Conservation (phyloP, 2,888 invertebrate genomes). For the Hydraecia micacea region DNA sequence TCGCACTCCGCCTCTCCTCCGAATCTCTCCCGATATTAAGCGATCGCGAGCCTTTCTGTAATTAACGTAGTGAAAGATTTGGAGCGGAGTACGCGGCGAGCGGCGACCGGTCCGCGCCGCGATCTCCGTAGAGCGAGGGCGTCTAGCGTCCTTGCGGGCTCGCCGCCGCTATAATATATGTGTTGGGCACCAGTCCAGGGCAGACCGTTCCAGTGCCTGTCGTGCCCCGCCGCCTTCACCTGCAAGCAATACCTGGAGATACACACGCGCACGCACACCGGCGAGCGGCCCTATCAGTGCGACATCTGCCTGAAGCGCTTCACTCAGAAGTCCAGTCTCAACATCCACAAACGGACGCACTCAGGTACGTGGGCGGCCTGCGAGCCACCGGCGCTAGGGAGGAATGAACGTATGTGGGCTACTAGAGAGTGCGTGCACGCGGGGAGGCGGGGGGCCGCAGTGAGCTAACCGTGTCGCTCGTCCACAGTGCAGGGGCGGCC, state of each 20-base stretch:
- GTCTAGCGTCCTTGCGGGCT: slow-evolving; percentile 86
- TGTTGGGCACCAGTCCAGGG: slow-evolving; percentile 91
- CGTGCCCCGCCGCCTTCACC: slow-evolving; percentile 90
- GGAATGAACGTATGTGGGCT: slow-evolving; percentile 78
- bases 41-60: slow-evolving; percentile 45
- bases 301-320: slow-evolving; percentile 95
- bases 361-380: slow-evolving; percentile 88
- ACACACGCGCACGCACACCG: slow-evolving; percentile 91
- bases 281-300: slow-evolving; percentile 92
- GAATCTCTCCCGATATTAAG: slow-evolving; percentile 71
- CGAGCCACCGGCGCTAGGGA: slow-evolving; percentile 68
- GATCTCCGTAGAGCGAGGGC: slow-evolving; percentile 86
- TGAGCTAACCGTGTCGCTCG: slow-evolving; percentile 71
- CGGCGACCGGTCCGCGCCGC: slow-evolving; percentile 89
- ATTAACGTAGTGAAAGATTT: slow-evolving; percentile 71
- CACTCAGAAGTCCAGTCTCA: slow-evolving; percentile 95
- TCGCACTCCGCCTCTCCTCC: slow-evolving; percentile 76
- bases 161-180: slow-evolving; percentile 89
- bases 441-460: slow-evolving; percentile 63
- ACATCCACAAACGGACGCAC: slow-evolving; percentile 95
- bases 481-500: slow-evolving; percentile 90
- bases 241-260: slow-evolving; percentile 91
- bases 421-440: slow-evolving; percentile 70
- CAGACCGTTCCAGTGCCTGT: slow-evolving; percentile 91
- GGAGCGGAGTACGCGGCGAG: slow-evolving; percentile 87